Conservation (phyloP, 2,888 invertebrate genomes). For the Micoletzkya japonica region DNA sequence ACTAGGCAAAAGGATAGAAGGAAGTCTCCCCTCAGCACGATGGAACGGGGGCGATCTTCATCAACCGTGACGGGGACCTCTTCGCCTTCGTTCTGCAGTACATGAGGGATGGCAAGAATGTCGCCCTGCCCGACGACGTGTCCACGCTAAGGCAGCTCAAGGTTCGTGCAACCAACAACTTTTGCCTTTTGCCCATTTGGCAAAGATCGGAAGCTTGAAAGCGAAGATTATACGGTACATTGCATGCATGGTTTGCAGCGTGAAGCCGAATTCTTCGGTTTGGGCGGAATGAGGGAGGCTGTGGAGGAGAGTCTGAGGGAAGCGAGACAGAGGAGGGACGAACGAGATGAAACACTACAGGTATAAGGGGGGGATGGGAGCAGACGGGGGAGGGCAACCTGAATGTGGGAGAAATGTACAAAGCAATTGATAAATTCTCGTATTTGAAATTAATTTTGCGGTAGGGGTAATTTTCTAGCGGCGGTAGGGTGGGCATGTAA, state of each 20-base stretch:
- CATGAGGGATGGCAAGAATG: slow-evolving; percentile 33
- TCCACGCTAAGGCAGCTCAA: slow-evolving; percentile 24
- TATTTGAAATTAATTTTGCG: too few species aligned
- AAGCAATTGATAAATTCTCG: too few species aligned
- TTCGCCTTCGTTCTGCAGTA: slow-evolving; percentile 36
- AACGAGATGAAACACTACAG: slow-evolving; percentile 18
- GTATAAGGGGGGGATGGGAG: too few species aligned
- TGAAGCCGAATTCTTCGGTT: slow-evolving; percentile 36
- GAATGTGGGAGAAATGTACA: too few species aligned
- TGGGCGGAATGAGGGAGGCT: slow-evolving; percentile 25
- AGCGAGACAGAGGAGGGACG: slow-evolving; percentile 12
- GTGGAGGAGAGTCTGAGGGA: slow-evolving; percentile 26
- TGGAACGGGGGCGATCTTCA: slow-evolving; percentile 31
- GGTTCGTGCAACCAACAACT: too few species aligned
- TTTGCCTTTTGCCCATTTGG: slow-evolving; percentile 16
- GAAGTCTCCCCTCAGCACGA: slow-evolving; percentile 27
- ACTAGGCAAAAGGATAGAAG: not conserved
- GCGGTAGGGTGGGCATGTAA: too few species aligned
- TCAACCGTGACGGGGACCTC: slow-evolving; percentile 34
- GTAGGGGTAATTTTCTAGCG: too few species aligned
- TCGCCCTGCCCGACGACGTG: slow-evolving; percentile 33
- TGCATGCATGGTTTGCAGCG: slow-evolving; percentile 29
- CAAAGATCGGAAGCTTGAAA: not conserved
- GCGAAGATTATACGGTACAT: not conserved
- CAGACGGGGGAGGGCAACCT: too few species aligned